Percentiles rank a stretch among this genome's conserved stretches.
phyloP scores from a whole-genome alignment of 2,888 invertebrate genomes.

The Geophilus truncorum region DNA sequence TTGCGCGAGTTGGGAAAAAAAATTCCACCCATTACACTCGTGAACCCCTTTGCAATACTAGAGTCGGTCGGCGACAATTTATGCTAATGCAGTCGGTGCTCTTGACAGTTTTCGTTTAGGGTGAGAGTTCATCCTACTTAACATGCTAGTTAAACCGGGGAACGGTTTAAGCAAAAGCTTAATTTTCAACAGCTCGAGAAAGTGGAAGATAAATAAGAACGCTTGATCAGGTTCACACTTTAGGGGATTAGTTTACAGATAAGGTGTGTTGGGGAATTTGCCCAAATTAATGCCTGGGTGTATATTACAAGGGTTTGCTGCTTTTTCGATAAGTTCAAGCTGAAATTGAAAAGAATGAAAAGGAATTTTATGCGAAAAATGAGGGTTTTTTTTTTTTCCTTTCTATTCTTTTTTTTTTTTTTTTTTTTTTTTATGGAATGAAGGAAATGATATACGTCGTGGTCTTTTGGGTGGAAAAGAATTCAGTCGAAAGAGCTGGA shows the following conservation, averaged over 20 bases:
- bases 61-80: neutral
- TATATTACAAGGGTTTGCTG: neutral
- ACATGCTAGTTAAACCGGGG: conserved; percentile 21
- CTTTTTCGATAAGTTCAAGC: neutral
- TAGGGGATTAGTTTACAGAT: neutral
- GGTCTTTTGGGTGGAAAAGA: conserved; percentile 6
- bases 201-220: neutral
- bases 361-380: neutral
- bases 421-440: neutral
- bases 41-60: neutral
- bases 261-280: neutral
- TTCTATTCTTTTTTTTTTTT: neutral
- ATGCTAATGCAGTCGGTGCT: conserved; percentile 15
- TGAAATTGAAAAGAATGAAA: neutral
- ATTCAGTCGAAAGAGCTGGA: neutral
- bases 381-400: neutral
- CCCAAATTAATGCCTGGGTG: neutral
- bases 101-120: conserved; percentile 21
- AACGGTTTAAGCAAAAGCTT: neutral
- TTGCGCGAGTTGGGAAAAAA: neutral
- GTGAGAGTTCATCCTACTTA: conserved; percentile 22
- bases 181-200: conserved; percentile 9
- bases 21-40: neutral
- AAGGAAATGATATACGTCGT: neutral
- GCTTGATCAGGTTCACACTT: conserved; percentile 7